phyloP scores from a whole-genome alignment of 2,113 vertebrate genomes.

The Silurus meridionalis region DNA sequence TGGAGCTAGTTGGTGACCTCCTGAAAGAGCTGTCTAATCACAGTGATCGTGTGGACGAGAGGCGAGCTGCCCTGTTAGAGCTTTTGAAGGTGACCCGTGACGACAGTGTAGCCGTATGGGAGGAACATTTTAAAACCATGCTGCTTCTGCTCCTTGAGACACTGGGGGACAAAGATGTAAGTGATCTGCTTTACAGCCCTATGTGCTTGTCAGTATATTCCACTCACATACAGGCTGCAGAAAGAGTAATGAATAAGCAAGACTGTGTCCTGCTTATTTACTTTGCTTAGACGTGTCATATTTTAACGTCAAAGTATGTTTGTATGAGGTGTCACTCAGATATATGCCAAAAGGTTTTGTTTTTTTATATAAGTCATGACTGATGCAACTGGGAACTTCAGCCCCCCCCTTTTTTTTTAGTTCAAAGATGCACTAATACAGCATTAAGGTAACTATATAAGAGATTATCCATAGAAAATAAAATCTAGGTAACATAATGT shows the following conservation, averaged over 20 bases:
- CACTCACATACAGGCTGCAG: neutral
- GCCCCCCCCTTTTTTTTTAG: neutral
- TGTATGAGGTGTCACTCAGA: neutral
- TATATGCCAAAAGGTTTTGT: neutral
- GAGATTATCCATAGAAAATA: neutral
- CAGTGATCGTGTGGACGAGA: constrained; percentile 88
- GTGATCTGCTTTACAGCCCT: neutral
- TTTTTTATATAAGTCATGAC: too few relatives aligned
- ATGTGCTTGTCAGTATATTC: neutral
- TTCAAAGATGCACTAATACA: neutral
- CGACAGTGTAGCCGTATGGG: constrained; percentile 85
- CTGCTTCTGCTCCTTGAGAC: constrained; percentile 91
- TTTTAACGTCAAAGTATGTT: neutral
- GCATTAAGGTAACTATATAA: neutral
- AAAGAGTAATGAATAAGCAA: neutral
- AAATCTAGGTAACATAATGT: neutral
- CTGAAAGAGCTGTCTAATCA: constrained; percentile 88
- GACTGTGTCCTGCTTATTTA: neutral
- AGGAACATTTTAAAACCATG: constrained; percentile 96
- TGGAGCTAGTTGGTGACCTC: constrained; percentile 86
- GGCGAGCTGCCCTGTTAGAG: constrained; percentile 85
- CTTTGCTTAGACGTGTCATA: neutral
- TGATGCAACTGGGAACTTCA: too few relatives aligned
- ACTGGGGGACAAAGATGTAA: constrained; percentile 88
- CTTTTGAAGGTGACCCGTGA: constrained; percentile 89